Evolutionary conservation across 1,140 invertebrate species (phyloP).

Genomic region (Lineus longissimus): DNA sequence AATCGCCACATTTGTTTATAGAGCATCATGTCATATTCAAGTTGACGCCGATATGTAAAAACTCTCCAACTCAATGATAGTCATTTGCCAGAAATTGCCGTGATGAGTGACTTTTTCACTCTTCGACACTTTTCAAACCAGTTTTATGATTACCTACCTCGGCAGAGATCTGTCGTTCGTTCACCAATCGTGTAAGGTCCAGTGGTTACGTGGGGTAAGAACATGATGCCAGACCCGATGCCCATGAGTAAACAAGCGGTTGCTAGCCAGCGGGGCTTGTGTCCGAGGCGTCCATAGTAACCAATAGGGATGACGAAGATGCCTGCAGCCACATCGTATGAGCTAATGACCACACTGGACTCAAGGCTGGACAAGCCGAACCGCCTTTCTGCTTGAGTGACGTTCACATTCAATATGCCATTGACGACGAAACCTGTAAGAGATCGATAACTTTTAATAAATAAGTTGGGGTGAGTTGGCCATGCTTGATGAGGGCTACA

Average conservation of each 20-base stretch:
- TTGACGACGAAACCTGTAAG: constrained; percentile 71
- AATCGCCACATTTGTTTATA: too few species aligned
- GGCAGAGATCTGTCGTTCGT: constrained; percentile 56
- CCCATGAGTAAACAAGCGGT: constrained; percentile 76
- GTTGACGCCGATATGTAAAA: too few species aligned
- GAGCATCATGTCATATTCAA: too few species aligned
- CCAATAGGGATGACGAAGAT: constrained; percentile 75
- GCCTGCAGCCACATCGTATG: constrained; percentile 77
- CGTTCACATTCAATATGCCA: constrained; percentile 81
- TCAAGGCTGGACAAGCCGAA: constrained; percentile 71
- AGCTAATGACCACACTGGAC: constrained; percentile 73
- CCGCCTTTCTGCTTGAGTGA: constrained; percentile 79
- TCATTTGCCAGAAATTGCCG: too few species aligned
- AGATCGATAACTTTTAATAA: too few species aligned
- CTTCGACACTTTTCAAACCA: too few species aligned
- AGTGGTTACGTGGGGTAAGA: constrained; percentile 82
- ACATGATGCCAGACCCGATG: constrained; percentile 80
- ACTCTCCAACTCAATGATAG: too few species aligned
- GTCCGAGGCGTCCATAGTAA: constrained; percentile 74
- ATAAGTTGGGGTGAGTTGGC: too few species aligned
- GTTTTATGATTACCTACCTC: constrained; percentile 76
- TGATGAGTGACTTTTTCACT: too few species aligned
- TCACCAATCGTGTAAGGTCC: constrained; percentile 35
- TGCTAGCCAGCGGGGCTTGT: constrained; percentile 68
- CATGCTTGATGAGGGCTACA: too few species aligned